Evolutionary conservation across 2,113 vertebrate genomes (phyloP), one percentile per base, ranked within the genome.

Genomic region (Eulemur macaco): DNA sequence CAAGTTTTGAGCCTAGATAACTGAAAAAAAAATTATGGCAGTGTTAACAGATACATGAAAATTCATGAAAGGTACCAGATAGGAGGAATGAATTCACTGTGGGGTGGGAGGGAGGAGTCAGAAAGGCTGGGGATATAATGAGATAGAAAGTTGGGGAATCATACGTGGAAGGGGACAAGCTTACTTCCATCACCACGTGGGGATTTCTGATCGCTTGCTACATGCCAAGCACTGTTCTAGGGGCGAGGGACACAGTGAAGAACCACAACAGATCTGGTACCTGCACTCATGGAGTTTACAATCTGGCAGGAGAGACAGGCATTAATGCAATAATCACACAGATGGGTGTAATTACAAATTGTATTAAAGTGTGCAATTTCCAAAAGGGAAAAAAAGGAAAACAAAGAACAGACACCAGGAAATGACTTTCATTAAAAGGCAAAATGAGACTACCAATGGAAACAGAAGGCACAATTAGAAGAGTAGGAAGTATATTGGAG

Each of bases 381-480:
- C 54, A 60, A 78, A 85, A 93, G 60, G 91, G 23, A 80, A 64
- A 52, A 86, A 58, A 69, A 60, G 4, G 31, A 11, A n/a, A 85
- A 85, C 8, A 64, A 23, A 91, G 63, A 91, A 60, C 3, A 90
- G 85, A 80, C 37, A 86, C 29, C 78, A 91, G 73, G 86, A 88
- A 94, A 94, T 80, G 56, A 63, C 66, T 87, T 86, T 66, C 94
- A 92, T 94, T 92, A 89, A 92, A 97, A 91, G 63, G 78, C 54
- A 78, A 91, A 97, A 95, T 86, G 60, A 93, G 63, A 86, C 73
- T 39, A 93, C n/a, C 58, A 87, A 54, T 52, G 86, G 88, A 95
- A 95, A 94, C 76, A 80, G 68, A 95, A 96, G 60, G 83, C 23
- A 47, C 17, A 54, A 45, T 69, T 56, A 80, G n/a, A 64, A 92